Percentiles rank a stretch among this genome's conserved stretches.
These are phyloP conservation scores for Anarhynchus alexandrinus DNA, from an alignment of 2,113 vertebrate species.

Conservation along the genomic window DNA sequence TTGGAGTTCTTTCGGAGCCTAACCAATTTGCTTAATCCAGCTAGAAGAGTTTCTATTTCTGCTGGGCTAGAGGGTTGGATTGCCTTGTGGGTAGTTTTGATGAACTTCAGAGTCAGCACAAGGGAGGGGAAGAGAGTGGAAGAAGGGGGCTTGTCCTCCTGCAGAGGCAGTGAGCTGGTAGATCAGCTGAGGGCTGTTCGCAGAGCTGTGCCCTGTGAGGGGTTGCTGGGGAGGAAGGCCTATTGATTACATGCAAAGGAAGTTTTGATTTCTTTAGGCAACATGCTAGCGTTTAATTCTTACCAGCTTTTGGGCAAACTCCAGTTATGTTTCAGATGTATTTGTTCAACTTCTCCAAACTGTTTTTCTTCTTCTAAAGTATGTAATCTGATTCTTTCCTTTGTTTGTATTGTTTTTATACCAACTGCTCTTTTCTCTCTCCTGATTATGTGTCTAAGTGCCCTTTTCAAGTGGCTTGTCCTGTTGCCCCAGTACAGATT, in stretches of 20 bases:
- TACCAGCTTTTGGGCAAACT: background rate
- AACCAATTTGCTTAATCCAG: background rate
- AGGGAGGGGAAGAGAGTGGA: background rate
- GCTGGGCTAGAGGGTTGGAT: background rate
- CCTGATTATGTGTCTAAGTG: background rate
- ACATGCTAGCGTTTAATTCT: background rate
- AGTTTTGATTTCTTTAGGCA: background rate
- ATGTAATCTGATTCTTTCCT: background rate
- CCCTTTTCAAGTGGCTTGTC: background rate
- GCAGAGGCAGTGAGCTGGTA: background rate
- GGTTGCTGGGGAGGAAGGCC: background rate
- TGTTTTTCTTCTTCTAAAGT: background rate
- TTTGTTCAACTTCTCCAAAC: background rate
- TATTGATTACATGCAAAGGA: background rate
- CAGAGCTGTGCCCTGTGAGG: background rate
- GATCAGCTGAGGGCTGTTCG: background rate
- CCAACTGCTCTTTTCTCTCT: background rate
- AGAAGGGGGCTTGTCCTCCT: background rate
- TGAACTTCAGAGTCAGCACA: background rate
- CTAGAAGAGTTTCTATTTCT: background rate
- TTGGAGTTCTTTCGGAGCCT: background rate
- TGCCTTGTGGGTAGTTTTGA: background rate
- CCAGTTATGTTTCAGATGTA: background rate
- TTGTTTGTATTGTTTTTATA: background rate
- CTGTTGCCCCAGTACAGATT: background rate